Evolutionary conservation across 2,888 invertebrate genomes (phyloP).

Genomic region (Trichogramma evanescens): DNA sequence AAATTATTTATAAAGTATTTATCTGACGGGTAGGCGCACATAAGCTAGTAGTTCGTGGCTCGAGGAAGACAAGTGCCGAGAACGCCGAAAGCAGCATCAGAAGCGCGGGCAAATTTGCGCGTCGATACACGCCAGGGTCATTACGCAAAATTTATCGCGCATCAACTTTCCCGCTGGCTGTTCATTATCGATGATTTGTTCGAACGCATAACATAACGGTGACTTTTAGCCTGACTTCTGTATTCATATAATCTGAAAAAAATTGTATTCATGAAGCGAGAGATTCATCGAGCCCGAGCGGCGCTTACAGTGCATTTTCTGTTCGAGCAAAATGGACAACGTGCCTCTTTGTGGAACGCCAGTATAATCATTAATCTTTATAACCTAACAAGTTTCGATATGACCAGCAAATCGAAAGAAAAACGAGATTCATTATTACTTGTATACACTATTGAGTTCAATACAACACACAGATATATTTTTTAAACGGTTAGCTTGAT

Average conservation of each 20-base stretch:
- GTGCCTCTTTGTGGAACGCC: conserved; percentile 18
- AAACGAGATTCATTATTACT: background rate
- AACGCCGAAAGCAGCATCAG: too few relatives aligned
- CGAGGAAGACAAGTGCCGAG: too few relatives aligned
- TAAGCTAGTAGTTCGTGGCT: too few relatives aligned
- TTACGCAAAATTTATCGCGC: conserved; percentile 24
- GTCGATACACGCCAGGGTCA: background rate
- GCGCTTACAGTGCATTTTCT: conserved; percentile 39
- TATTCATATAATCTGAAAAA: conserved; percentile 12
- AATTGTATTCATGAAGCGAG: conserved; percentile 28
- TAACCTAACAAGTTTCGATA: background rate
- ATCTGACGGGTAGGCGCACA: too few relatives aligned
- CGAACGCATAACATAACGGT: conserved; percentile 29
- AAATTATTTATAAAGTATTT: too few relatives aligned
- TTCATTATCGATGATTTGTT: conserved; percentile 36
- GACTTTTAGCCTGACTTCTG: conserved; percentile 12
- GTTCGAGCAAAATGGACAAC: conserved; percentile 35
- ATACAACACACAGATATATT: too few relatives aligned
- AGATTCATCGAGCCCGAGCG: conserved; percentile 28
- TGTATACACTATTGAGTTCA: too few relatives aligned
- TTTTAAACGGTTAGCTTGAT: too few relatives aligned
- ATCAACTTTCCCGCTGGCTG: conserved; percentile 24
- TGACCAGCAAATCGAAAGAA: background rate
- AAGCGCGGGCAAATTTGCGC: too few relatives aligned
- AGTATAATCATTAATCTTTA: too few relatives aligned